Percentiles rank a stretch among this genome's conserved stretches.
Conservation (phyloP, 2,888 invertebrate genomes). For the Galeruca laticollis region DNA sequence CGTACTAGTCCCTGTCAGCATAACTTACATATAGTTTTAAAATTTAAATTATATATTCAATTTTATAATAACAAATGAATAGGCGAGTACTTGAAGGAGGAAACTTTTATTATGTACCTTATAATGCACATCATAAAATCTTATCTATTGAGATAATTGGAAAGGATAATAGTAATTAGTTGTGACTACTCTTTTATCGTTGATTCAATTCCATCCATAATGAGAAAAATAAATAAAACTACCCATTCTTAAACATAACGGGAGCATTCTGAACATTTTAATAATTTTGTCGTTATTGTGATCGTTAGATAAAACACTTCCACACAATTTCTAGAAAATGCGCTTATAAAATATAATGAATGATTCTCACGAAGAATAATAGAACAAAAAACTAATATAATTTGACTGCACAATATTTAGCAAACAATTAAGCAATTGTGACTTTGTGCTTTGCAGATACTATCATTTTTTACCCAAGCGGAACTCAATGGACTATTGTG, state of each 20-base stretch:
- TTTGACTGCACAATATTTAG: not conserved
- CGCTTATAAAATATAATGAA: not conserved
- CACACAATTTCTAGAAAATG: not conserved
- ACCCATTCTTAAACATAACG: not conserved
- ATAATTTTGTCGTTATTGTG: slow-evolving; percentile 9
- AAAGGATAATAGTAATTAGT: too few species aligned
- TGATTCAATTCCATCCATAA: not conserved
- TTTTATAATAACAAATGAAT: too few species aligned
- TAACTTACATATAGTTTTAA: too few species aligned
- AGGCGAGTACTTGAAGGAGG: too few species aligned
- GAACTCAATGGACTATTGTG: slow-evolving; percentile 13
- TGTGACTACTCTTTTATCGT: not conserved
- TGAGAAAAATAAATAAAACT: not conserved
- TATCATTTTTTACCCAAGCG: slow-evolving; percentile 10
- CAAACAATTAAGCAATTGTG: slow-evolving; percentile 10
- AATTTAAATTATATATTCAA: too few species aligned
- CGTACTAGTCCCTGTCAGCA: too few species aligned
- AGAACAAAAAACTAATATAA: slow-evolving; percentile 5
- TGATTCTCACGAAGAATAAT: slow-evolving; percentile 13
- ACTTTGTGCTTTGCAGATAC: not conserved
- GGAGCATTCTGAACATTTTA: not conserved
- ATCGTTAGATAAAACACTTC: not conserved
- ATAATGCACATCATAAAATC: too few species aligned
- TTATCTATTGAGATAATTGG: too few species aligned
- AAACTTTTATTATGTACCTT: too few species aligned